Evolutionary conservation across 2,797 vertebrate species (phyloP).

Genomic region (Nasua narica): DNA sequence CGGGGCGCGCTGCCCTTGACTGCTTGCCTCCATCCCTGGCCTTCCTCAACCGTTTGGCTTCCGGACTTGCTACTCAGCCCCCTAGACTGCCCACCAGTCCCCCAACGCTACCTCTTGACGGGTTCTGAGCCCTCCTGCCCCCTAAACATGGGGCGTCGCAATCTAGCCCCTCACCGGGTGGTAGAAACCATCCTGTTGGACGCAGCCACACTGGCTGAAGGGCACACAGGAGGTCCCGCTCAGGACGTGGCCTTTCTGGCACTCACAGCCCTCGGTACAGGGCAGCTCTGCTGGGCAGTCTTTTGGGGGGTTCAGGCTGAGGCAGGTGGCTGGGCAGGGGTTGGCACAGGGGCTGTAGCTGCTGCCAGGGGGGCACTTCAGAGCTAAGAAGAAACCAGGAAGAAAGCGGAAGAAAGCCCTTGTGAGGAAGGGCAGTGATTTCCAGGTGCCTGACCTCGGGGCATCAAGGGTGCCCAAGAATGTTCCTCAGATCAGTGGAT

Average conservation of each 20-base stretch:
- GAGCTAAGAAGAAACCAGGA: constrained; percentile 77
- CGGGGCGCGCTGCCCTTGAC: too few relatives aligned
- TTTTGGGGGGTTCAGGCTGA: constrained; percentile 65
- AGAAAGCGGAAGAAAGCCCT: too few relatives aligned
- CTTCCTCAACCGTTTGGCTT: neutral
- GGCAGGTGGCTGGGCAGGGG: constrained; percentile 87
- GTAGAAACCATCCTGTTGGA: constrained; percentile 81
- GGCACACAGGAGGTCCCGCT: constrained; percentile 89
- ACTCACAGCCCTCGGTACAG: constrained; percentile 90
- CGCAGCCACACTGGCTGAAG: constrained; percentile 86
- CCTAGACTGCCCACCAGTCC: neutral
- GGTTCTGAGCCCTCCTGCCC: neutral
- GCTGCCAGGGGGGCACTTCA: constrained; percentile 86
- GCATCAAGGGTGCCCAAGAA: neutral
- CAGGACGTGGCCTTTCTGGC: constrained; percentile 83
- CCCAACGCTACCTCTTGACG: neutral
- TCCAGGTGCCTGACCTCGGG: neutral
- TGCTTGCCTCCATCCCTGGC: too few relatives aligned
- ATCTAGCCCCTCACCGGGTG: constrained; percentile 78
- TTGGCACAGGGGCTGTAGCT: constrained; percentile 83
- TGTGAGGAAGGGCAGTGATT: neutral
- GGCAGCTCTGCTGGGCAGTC: constrained; percentile 77
- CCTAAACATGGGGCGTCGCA: neutral
- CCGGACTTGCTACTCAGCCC: neutral
- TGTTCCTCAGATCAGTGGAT: neutral